Evolutionary conservation across 2,797 vertebrate genomes (phyloP), one percentile per base, ranked within the genome.

Genomic region (Sebastes itinus): DNA sequence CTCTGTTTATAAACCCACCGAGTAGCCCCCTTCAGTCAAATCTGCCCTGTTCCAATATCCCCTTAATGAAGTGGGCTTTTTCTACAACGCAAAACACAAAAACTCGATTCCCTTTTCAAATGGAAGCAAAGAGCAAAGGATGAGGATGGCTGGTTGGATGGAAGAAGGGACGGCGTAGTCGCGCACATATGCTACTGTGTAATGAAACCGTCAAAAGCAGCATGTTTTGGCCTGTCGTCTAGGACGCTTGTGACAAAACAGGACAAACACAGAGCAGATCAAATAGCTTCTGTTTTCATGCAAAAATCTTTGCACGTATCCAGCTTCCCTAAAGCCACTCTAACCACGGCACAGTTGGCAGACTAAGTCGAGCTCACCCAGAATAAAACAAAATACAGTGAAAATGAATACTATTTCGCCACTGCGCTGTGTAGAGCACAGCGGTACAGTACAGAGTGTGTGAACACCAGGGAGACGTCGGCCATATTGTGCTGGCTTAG

Each of bases 21-120:
- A 84, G 83, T 23, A 87, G 73, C 62, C 96, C 96, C 95, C 95
- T 96, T 96, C 95, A 85, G 89, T 93, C 93, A 96, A 97, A 98
- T 96, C 96, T 96, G 89, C 94, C 88, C 95, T 95, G 93, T 96
- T 97, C 95, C 96, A 97, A 97, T 97, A 97, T 97, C 96, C 95
- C 95, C 96, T 97, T 97, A 98, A 98, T 97, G 96, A 98, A 97
- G 79, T 23, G 12, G 84, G 83, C 85, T 69, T 77, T 95, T 84
- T 86, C 78, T 75, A 93, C 92, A 91, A 95, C 88, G 94, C 94
- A 96, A 94, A 96, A 90, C 95, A 94, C 94, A 95, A 96, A 97
- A 96, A 97, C 95, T 96, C 95, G 96, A 96, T 96, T 96, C 93
- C 46, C 95, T 94, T 96, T 97, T 88, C 56, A 77, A 89, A 88